phyloP scores from a whole-genome alignment of 2,797 vertebrate genomes.

The Squalus acanthias region DNA sequence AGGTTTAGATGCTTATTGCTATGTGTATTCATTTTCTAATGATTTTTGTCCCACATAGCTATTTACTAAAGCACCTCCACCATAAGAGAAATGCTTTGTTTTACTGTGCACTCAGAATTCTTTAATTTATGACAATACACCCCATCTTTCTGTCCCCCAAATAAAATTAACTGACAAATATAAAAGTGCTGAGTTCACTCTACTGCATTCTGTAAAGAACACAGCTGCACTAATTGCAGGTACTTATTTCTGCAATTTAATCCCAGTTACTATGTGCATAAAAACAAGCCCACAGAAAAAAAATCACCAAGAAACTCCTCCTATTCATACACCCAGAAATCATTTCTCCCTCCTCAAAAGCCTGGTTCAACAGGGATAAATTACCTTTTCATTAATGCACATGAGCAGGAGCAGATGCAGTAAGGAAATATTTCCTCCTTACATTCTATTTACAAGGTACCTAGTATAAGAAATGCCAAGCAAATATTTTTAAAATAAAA shows the following conservation, averaged over 20 bases:
- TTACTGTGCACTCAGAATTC: neutral
- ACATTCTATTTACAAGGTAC: neutral
- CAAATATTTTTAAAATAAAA: neutral
- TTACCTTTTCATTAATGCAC: neutral
- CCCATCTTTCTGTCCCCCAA: neutral
- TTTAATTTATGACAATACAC: neutral
- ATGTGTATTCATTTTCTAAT: neutral
- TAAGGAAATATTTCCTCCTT: conserved; percentile 12
- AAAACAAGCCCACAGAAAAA: neutral
- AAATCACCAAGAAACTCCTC: neutral
- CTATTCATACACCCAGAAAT: neutral
- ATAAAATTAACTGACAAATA: neutral
- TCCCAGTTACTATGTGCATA: neutral
- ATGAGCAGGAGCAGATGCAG: neutral
- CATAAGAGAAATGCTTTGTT: neutral
- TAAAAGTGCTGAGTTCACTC: neutral
- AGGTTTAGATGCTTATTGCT: neutral
- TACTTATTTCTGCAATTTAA: neutral
- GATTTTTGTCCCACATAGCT: neutral
- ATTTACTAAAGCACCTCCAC: neutral
- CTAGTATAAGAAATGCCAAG: neutral
- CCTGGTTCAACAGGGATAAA: neutral
- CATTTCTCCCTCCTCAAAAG: neutral
- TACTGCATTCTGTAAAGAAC: neutral
- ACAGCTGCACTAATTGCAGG: neutral